Base-by-base conservation (phyloP, 2,113 vertebrate genomes). In the Sterna hirundo region DNA sequence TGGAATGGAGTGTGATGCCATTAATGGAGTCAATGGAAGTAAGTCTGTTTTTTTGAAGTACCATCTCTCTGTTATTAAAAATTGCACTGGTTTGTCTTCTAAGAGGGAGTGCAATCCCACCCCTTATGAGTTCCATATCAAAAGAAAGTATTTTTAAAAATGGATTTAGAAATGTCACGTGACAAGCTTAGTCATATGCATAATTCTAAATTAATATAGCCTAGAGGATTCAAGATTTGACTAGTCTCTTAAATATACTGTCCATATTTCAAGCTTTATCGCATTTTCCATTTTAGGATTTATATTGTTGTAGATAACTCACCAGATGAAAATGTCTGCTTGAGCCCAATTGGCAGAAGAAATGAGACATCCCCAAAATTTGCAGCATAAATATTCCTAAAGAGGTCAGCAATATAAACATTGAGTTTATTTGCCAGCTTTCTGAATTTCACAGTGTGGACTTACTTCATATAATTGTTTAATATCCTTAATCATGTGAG, bases 1-100 rank as follows among this genome's bases (percentile, higher is more conserved):
- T 74, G 97, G 93, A 52, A 86, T 96, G 94, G 89, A 94, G 62
- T 98, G 65, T 64, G 95, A 97, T 68, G 96, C 97, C 65, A 90
- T 98, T 17, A 98, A 98, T 25, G 98, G 98, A 76, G 97, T 99
- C 60, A 98, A 97, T 62, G 98, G 97, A 98, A 99, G 99, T 98
- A 98, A 78, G 92, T 75, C n/a, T 60, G 19, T 1, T 52, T 89
- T 77, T 83, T 47, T 83, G 29, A 77, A 83, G 51, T 55, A 58
- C 27, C 5, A 8, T 32, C n/a, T 78, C 54, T 81, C n/a, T 68
- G 19, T 60, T 76, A 46, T 1, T 72, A 26, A 76, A 88, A 89
- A 72, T 30, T 49, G 6, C 54, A 10, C 1, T 2, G 57, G 13
- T 76, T 78, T 94, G 36, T 92, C 64, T 83, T 84, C 32, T 75